phyloP scores from a whole-genome alignment of 1,140 invertebrate species.

The Manduca sexta region DNA sequence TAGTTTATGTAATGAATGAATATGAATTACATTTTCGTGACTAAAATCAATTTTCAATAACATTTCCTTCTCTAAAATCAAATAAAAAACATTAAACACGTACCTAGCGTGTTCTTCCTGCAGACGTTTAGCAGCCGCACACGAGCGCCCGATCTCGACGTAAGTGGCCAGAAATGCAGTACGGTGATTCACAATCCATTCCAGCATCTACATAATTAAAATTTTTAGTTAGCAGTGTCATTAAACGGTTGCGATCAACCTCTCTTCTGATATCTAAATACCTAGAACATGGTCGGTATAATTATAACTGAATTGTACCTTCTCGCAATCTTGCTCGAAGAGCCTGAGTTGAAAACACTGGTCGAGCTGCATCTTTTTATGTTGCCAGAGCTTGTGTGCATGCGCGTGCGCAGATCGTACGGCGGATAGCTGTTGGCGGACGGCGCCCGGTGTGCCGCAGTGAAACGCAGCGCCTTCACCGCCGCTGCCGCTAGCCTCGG shows the following conservation, averaged over 20 bases:
- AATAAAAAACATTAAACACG: not conserved
- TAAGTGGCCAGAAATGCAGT: slow-evolving; percentile 96
- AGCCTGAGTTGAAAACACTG: slow-evolving; percentile 95
- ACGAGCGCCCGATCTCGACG: slow-evolving; percentile 96
- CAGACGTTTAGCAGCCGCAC: slow-evolving; percentile 91
- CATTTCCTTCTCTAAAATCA: no score
- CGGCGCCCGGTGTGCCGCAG: slow-evolving; percentile 56
- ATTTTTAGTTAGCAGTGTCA: not conserved
- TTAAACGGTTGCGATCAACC: not conserved
- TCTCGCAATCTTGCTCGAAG: slow-evolving; percentile 98
- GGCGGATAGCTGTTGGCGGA: slow-evolving; percentile 60
- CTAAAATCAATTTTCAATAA: no score
- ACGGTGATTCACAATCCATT: slow-evolving; percentile 96
- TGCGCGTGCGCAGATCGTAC: slow-evolving; percentile 90
- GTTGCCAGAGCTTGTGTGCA: slow-evolving; percentile 93
- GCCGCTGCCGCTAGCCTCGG: slow-evolving; percentile 61
- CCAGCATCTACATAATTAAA: slow-evolving; percentile 86
- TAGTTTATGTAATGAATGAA: no score
- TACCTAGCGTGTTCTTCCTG: slow-evolving; percentile 93
- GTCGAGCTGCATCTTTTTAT: slow-evolving; percentile 93
- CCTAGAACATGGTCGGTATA: no score
- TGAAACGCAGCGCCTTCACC: slow-evolving; percentile 66
- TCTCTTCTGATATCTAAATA: no score
- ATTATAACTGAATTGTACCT: slow-evolving; percentile 77
- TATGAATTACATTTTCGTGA: no score